Evolutionary conservation across 2,888 invertebrate genomes (phyloP).

Genomic region (Apotomis turbidana): DNA sequence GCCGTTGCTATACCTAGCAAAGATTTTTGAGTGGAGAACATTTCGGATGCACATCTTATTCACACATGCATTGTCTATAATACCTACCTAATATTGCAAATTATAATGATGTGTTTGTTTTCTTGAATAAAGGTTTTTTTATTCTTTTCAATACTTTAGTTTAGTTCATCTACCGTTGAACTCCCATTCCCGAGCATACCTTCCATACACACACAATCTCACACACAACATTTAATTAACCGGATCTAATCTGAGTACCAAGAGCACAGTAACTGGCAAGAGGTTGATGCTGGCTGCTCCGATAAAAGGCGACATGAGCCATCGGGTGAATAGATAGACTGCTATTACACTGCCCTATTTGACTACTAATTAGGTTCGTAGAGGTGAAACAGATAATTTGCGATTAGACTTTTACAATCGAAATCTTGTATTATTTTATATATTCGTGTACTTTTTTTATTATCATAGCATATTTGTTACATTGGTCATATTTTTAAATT

Average conservation of each 20-base stretch:
- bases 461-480: too few relatives aligned
- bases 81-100: too few relatives aligned
- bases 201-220: slow-evolving; percentile 23
- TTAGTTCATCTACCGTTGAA: too few relatives aligned
- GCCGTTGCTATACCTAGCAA: too few relatives aligned
- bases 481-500: too few relatives aligned
- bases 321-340: slow-evolving; percentile 37
- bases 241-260: slow-evolving; percentile 37
- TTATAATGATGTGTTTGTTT: too few relatives aligned
- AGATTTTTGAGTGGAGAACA: too few relatives aligned
- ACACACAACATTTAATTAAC: slow-evolving; percentile 40
- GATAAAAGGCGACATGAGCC: slow-evolving; percentile 40
- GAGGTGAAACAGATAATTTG: slow-evolving; percentile 8
- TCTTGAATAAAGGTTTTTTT: too few relatives aligned
- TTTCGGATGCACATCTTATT: too few relatives aligned
- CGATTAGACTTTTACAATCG: not conserved
- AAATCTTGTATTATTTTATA: not conserved
- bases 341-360: slow-evolving; percentile 22
- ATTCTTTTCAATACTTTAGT: too few relatives aligned
- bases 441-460: too few relatives aligned
- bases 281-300: slow-evolving; percentile 36
- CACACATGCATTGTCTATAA: too few relatives aligned
- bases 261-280: slow-evolving; percentile 31
- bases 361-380: slow-evolving; percentile 19
- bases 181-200: not conserved